Evolutionary conservation across 2,888 invertebrate species (phyloP), one percentile per base, ranked within the genome.

Genomic region (Aelia acuminata): DNA sequence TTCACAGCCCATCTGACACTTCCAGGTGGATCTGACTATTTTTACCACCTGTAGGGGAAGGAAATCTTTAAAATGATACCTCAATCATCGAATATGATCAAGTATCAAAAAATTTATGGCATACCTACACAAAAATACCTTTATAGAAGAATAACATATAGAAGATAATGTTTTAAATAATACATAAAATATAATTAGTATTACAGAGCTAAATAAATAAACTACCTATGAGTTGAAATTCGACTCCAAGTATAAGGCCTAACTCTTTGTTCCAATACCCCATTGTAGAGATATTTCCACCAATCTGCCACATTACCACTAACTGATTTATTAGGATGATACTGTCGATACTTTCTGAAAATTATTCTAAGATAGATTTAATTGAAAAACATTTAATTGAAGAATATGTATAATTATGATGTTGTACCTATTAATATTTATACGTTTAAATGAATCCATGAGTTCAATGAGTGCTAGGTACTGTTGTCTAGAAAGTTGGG

Each of bases 281-380:
- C 95, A 90, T 94, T 94, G 91, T 94, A 95, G 0, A 96, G 96
- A 92, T 97, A 97, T 63, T 93, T 94, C 97, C 97, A 97, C 96
- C 96, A 97, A 63, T 93, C 93, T 90, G 93, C 94, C 1, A 93
- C 93, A 91, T 95, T 94, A 88, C 94, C 94, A 48, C 92, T 92
- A 3, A 95, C 92, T 0, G 94, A 93, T 0, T 93, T 93, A 0
- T 94, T 93, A 0, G 96, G 95, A 90, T 94, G 94, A 89, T 94
- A 93, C 90, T 94, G 94, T 10, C 95, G 94, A 92, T 95, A 95
- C 91, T 94, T 94, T 91, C 94, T 94, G 91, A 84, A 91, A 89
- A 89, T 84, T n/a, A n/a, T 35, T 49, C 39, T 57, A 15, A 48
- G 26, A 7, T 13, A 13, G 4, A 84, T 39, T 5, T 15, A 39